Conservation (phyloP, 2,888 invertebrate genomes). For the Hedya salicella region DNA sequence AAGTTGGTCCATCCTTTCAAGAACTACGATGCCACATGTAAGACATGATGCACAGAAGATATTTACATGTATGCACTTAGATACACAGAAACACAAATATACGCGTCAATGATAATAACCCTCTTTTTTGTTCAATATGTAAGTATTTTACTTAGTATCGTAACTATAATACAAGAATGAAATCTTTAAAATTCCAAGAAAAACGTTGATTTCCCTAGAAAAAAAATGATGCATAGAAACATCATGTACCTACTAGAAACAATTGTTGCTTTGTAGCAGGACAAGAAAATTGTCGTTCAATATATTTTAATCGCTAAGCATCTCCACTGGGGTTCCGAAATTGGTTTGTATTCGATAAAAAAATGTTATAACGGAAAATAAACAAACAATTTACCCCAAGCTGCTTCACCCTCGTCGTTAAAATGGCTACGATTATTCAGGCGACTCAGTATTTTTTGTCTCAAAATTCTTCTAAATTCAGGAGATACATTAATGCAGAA, state of each 20-base stretch:
- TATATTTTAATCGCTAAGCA: conserved; percentile 2
- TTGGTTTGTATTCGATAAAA: neutral
- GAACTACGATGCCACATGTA: too few species aligned
- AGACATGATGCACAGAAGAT: too few species aligned
- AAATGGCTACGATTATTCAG: conserved; percentile 11
- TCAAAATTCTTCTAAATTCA: conserved; percentile 43
- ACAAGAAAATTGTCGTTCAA: neutral
- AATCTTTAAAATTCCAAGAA: neutral
- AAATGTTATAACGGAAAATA: neutral
- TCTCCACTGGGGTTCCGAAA: neutral
- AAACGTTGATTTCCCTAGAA: neutral
- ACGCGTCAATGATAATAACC: too few species aligned
- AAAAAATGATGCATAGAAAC: neutral
- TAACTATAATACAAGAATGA: neutral
- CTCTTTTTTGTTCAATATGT: too few species aligned
- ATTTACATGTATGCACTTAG: too few species aligned
- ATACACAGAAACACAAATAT: too few species aligned
- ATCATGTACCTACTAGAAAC: neutral
- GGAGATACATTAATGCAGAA: conserved; percentile 49
- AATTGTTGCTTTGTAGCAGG: neutral
- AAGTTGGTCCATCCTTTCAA: too few species aligned
- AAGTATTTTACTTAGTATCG: too few species aligned
- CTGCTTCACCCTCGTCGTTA: neutral
- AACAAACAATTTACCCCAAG: conserved; percentile 7
- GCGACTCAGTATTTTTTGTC: conserved; percentile 35